A percentile compares a stretch with the other conserved stretches of the same genome.
These are phyloP conservation scores for Beaufortia kweichowensis DNA, from an alignment of 2,113 vertebrate genomes.

Conservation along the genomic window DNA sequence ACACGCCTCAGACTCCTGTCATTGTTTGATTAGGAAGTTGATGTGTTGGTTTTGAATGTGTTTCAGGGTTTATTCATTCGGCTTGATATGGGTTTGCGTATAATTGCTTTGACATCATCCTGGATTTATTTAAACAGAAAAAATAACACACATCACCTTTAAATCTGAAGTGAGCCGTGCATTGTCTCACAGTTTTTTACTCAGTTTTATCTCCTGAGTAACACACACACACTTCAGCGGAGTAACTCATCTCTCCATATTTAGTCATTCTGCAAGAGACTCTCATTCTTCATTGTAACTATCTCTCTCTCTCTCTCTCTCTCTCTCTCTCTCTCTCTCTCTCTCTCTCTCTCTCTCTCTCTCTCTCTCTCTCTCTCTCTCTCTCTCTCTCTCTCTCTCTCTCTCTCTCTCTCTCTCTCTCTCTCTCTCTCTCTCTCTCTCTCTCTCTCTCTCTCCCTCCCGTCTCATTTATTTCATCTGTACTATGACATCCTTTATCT, in stretches of 20 bases:
- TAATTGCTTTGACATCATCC: no score
- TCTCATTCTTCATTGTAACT: slow-evolving; percentile 9
- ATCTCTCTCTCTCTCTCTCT: slow-evolving; percentile 7
- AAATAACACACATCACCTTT: not conserved
- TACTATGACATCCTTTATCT: not conserved
- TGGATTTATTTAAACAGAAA: not conserved
- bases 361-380: not conserved
- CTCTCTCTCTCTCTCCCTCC: not conserved
- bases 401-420: not conserved
- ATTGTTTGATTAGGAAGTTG: no score
- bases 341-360: slow-evolving; percentile 7
- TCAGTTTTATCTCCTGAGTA: not conserved
- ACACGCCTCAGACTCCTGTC: no score
- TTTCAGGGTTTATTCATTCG: no score
- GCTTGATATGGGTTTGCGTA: no score
- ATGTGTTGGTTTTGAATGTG: no score
- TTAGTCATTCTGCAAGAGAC: slow-evolving; percentile 21
- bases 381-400: slow-evolving; percentile 3
- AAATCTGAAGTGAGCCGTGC: not conserved
- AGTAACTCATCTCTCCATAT: slow-evolving; percentile 14
- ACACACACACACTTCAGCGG: not conserved
- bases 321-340: not conserved
- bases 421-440: slow-evolving; percentile 18
- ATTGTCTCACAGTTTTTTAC: slow-evolving; percentile 18
- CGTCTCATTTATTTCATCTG: not conserved